Base-by-base conservation (phyloP, 2,113 vertebrate genomes). In the Pseudorasbora parva region DNA sequence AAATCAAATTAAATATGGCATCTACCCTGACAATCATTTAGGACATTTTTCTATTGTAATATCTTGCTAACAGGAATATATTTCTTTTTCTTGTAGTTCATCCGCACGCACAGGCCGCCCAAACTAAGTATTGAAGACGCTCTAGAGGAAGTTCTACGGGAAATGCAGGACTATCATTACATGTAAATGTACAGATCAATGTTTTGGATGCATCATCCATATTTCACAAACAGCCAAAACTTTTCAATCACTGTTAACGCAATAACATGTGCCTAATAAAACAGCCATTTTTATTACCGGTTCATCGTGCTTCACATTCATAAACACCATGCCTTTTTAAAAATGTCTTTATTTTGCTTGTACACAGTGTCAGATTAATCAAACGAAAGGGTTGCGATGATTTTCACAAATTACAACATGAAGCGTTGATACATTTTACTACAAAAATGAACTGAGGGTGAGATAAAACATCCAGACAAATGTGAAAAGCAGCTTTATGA, bases 21-120 rank as follows among this genome's bases (percentile, higher is more conserved):
- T 14, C 45, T 14, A 47, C 3, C 45, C 12, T 47, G 11, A 4
- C 45, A 47, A 47, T 47, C 12, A 47, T 12, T 47, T 47, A 4
- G 12, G 45, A 3, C 11, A 1, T 11, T 1, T 69, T 10, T 19
- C 7, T 41, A 17, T 69, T 2, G 19, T 5, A 12, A 12, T 60
- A 25, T 14, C 25, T 64, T 51, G n/a, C 64, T 59, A 45, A 71
- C 68, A 45, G 19, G 23, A 51, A 75, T 75, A 49, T 37, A 0
- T 47, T 47, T 14, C 47, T 21, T 57, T 71, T 75, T 74, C 76
- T 84, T 79, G 0, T 88, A 98, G 97, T 95, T 93, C 71, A 96
- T 98, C 79, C 89, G 45, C n/a, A 82, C 74, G n/a, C 93, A 93
- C 91, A 95, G 86, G 90, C 74, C 94, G 1, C 81, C 92, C 21